Conservation (phyloP, 2,888 invertebrate genomes). For the Apodemia duryi region DNA sequence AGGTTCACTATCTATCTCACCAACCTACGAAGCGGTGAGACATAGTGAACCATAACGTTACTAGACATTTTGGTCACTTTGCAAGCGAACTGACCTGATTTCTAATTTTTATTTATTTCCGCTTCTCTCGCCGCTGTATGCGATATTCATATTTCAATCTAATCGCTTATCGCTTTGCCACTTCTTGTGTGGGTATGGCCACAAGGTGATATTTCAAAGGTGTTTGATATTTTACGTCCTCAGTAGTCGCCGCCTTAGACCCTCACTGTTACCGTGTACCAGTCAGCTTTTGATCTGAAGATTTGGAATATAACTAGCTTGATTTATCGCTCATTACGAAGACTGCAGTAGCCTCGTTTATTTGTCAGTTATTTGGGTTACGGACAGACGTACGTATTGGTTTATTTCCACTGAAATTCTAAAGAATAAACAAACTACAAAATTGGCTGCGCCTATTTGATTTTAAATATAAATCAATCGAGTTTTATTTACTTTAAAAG, state of each 20-base stretch:
- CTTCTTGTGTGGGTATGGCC: neutral
- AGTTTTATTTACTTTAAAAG: constrained; percentile 4
- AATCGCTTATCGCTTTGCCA: neutral
- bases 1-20: too few species aligned
- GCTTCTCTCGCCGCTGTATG: neutral
- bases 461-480: constrained; percentile 10
- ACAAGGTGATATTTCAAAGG: neutral
- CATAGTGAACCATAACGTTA: too few species aligned
- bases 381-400: constrained; percentile 6
- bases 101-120: neutral
- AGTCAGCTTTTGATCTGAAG: constrained; percentile 42
- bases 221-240: neutral
- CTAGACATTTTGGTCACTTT: too few species aligned
- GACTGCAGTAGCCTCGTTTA: constrained; percentile 14
- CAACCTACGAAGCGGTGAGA: too few species aligned
- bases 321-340: constrained; percentile 49
- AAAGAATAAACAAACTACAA: constrained; percentile 9
- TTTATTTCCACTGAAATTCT: constrained; percentile 5
- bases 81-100: too few species aligned
- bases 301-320: constrained; percentile 38
- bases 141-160: neutral
- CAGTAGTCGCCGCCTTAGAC: neutral
- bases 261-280: constrained; percentile 1
- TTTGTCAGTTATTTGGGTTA: constrained; percentile 40
- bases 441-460: neutral